phyloP scores from a whole-genome alignment of 2,113 vertebrate genomes.

The Corythaeola cristata region DNA sequence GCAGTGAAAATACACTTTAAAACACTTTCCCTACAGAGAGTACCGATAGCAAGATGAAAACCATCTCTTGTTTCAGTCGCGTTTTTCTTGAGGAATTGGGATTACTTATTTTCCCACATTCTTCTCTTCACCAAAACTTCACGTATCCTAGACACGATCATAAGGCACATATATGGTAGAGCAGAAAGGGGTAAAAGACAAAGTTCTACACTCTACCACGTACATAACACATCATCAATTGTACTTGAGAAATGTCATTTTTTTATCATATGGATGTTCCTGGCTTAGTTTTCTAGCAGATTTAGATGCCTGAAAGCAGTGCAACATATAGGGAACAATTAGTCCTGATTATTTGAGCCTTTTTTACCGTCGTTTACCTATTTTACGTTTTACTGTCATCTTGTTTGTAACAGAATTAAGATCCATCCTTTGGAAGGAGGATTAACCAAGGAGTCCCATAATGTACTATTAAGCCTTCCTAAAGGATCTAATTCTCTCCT shows the following conservation, averaged over 20 bases:
- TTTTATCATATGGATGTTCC: not conserved
- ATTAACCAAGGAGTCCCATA: not conserved
- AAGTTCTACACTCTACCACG: rapidly evolving
- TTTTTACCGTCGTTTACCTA: not conserved
- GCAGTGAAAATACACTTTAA: not conserved
- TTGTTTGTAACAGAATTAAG: not conserved
- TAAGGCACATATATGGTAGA: not conserved
- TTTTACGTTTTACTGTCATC: not conserved
- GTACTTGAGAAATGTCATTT: not conserved
- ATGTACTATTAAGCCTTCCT: not conserved
- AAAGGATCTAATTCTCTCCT: not conserved
- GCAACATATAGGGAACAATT: not conserved
- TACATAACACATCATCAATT: not conserved
- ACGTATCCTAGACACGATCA: not conserved
- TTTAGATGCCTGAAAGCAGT: not conserved
- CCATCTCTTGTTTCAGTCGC: not conserved
- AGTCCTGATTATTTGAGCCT: not conserved
- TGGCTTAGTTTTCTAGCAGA: not conserved
- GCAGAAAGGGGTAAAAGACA: not conserved
- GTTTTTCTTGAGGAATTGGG: not conserved
- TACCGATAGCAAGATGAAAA: not conserved
- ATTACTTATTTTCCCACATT: not conserved
- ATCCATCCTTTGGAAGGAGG: not conserved
- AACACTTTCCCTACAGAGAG: not conserved
- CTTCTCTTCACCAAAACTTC: not conserved